Conservation (phyloP, 2,113 vertebrate genomes). For the Recurvirostra avosetta region DNA sequence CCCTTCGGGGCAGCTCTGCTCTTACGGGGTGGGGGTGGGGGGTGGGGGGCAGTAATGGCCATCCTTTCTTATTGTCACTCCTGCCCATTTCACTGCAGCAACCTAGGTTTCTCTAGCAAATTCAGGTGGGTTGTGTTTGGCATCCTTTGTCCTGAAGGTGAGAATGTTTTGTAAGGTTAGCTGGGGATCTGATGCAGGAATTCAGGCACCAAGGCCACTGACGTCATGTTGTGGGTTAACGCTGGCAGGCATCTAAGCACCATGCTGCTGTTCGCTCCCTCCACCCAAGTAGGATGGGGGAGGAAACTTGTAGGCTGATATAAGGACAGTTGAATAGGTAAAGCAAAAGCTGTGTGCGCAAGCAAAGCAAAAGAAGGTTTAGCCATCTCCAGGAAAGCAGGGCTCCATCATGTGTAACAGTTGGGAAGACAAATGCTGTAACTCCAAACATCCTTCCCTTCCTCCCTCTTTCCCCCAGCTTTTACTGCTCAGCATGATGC, state of each 20-base stretch:
- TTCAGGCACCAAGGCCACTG: background rate
- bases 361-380: background rate
- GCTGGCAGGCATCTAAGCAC: background rate
- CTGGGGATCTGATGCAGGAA: background rate
- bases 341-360: fast-evolving
- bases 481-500: background rate
- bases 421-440: background rate
- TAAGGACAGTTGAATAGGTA: background rate
- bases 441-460: background rate
- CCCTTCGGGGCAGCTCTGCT: background rate
- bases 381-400: background rate
- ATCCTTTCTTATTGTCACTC: background rate
- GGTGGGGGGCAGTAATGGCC: background rate
- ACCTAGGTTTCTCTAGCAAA: background rate
- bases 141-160: background rate
- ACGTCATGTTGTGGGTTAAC: background rate
- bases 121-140: background rate
- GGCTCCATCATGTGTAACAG: background rate
- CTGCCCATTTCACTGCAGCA: background rate
- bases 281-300: background rate
- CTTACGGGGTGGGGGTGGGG: too few relatives aligned
- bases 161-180: background rate
- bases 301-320: background rate
- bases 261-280: fast-evolving
- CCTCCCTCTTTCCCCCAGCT: background rate